Percentiles rank a stretch among this genome's conserved stretches.
Conservation (phyloP, 1,140 invertebrate genomes). For the Lasioglossum albipes region DNA sequence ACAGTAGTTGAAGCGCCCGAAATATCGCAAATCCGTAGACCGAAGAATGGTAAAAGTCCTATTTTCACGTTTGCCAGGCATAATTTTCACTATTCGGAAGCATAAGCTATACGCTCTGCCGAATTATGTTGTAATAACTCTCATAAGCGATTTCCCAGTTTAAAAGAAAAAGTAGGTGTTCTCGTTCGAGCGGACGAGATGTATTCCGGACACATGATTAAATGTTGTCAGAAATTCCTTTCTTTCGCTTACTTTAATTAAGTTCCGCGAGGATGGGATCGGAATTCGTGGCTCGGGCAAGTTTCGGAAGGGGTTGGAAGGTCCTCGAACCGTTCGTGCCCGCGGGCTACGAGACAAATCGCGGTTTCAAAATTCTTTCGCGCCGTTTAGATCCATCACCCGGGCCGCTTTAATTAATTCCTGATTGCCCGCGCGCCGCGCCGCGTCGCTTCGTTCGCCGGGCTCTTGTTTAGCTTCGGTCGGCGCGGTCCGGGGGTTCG, state of each 20-base stretch:
- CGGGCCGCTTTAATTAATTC: constrained; percentile 18
- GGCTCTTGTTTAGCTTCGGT: constrained; percentile 3
- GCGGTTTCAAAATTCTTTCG: constrained; percentile 13
- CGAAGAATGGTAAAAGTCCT: too few relatives aligned
- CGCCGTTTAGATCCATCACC: not conserved
- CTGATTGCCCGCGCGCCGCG: not conserved
- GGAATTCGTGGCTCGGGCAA: constrained; percentile 17
- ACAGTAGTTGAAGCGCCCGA: too few relatives aligned
- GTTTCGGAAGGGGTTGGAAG: not conserved
- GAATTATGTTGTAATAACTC: too few relatives aligned
- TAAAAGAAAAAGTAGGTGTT: too few relatives aligned
- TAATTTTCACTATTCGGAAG: too few relatives aligned
- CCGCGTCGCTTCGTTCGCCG: not conserved
- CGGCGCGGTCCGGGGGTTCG: not conserved
- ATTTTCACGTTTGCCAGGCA: too few relatives aligned
- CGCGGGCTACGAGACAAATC: not conserved
- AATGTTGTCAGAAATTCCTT: constrained; percentile 42
- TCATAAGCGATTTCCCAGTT: too few relatives aligned
- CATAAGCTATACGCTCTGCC: too few relatives aligned
- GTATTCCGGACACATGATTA: constrained; percentile 20
- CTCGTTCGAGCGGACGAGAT: too few relatives aligned
- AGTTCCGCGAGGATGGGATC: constrained; percentile 14
- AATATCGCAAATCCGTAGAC: too few relatives aligned
- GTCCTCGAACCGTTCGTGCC: too few relatives aligned
- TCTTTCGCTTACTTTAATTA: constrained; percentile 48